Evolutionary conservation across 1,140 invertebrate genomes (phyloP), one percentile per base, ranked within the genome.

Genomic region (Bathynomus jamesi): DNA sequence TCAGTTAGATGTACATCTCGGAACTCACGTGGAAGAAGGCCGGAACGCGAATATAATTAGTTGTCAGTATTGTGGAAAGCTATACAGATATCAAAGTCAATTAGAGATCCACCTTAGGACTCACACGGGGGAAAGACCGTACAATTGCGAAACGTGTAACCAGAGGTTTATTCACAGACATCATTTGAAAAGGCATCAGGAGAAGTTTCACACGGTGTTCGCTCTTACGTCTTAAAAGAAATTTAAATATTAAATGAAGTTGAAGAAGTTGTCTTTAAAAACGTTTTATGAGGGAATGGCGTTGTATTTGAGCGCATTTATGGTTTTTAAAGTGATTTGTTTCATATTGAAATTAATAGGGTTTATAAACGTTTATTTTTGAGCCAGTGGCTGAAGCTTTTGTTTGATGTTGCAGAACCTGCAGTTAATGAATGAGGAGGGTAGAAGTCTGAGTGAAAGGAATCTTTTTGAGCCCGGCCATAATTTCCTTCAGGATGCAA

Each of bases 31-130:
- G 32, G 32, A 8, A 21, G 40, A 53, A 21, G 40, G 13, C 40
- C 13, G 40, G 40, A n/a, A n/a, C n/a, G n/a, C n/a, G n/a, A n/a
- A 21, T 53, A 21, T 53, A 17, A 53, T 53, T 17, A 53, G 40
- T 53, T 53, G 40, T 53, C 40, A 53, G 40, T 53, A 53, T 53
- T 69, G 67, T 29, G 67, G 67, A 17, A 53, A 69, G 25, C 40
- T 53, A 13, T 53, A 53, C 8, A 40, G 61, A 60, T 69, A 53
- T 4, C 67, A 80, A 4, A 81, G 81, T 21, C 81, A 83, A 67
- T 80, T 84, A 76, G 82, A 81, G 70, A 80, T 81, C 25, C 84
- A 85, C 73, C 79, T 82, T 25, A 78, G 82, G 5, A 80, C 82
- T 3, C 83, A 84, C 75, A 82, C 82, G n/a, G 82, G 82, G 28